A percentile compares a stretch with the other conserved stretches of the same genome.
These are phyloP conservation scores for Euzophera pinguis DNA, from an alignment of 2,888 invertebrate species.

Conservation along the genomic window DNA sequence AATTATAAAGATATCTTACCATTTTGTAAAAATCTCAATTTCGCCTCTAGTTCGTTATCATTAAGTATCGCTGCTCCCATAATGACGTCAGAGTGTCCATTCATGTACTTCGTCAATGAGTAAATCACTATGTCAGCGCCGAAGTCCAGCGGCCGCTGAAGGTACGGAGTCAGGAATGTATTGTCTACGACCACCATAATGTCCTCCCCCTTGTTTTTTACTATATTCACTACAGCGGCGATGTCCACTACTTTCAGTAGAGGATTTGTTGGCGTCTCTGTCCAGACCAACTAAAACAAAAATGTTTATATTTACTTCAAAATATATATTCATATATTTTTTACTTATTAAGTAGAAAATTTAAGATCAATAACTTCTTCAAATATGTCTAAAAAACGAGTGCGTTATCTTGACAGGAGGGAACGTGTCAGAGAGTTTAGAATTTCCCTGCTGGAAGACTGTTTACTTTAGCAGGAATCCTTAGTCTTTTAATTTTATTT, in stretches of 20 bases:
- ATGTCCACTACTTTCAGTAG: conserved; percentile 94
- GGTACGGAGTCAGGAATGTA: conserved; percentile 93
- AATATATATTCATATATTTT: no score
- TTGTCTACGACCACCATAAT: conserved; percentile 93
- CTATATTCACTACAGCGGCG: conserved; percentile 80
- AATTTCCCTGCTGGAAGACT: no score
- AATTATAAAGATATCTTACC: conserved; percentile 76
- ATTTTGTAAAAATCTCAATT: conserved; percentile 91
- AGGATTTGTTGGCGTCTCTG: conserved; percentile 98
- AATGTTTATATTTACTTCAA: no score
- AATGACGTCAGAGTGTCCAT: conserved; percentile 96
- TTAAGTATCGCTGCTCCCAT: conserved; percentile 95
- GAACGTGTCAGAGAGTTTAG: no score
- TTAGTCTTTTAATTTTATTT: no score
- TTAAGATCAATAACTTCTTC: no score
- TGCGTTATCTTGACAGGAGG: no score
- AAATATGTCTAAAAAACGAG: no score
- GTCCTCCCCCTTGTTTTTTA: conserved; percentile 73
- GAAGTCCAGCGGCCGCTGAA: conserved; percentile 91
- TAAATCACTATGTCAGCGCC: conserved; percentile 95
- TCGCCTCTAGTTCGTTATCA: conserved; percentile 83
- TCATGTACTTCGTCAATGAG: conserved; percentile 97
- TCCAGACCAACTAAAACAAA: conserved; percentile 88
- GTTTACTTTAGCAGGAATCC: no score
- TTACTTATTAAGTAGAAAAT: no score